A percentile compares a stretch with the other conserved stretches of the same genome.
phyloP scores from a whole-genome alignment of 2,797 vertebrate species.

The Podargus strigoides region DNA sequence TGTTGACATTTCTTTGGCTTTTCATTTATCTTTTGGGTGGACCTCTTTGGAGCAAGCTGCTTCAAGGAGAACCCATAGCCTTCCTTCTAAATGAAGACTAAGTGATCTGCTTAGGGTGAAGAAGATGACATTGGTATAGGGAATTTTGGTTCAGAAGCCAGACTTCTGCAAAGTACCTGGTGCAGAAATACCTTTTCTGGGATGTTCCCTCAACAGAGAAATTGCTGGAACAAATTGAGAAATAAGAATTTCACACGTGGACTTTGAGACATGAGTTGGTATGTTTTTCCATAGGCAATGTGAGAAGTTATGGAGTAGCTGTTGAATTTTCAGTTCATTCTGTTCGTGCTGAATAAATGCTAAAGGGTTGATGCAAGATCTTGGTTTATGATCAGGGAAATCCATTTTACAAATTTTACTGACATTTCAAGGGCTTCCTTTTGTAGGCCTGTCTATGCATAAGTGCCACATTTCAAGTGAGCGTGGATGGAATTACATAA shows the following conservation, averaged over 20 bases:
- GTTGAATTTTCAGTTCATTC: slow-evolving; percentile 26
- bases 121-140: background rate
- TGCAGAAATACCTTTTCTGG: slow-evolving; percentile 11
- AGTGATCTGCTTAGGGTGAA: background rate
- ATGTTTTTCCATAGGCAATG: slow-evolving; percentile 23
- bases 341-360: background rate
- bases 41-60: background rate
- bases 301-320: background rate
- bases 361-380: background rate
- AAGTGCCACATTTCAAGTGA: background rate
- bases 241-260: slow-evolving; percentile 38
- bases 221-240: slow-evolving; percentile 25
- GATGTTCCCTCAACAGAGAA: slow-evolving; percentile 9
- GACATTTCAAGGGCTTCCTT: background rate
- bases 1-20: slow-evolving; percentile 24
- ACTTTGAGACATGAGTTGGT: background rate
- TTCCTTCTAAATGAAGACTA: background rate
- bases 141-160: background rate
- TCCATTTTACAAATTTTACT: background rate
- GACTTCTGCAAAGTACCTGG: background rate
- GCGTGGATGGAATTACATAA: background rate
- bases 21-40: slow-evolving; percentile 39
- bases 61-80: background rate
- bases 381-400: background rate
- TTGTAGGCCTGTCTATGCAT: background rate